Evolutionary conservation across 1,140 invertebrate genomes (phyloP).

Genomic region (Vollenhovia emeryi): DNA sequence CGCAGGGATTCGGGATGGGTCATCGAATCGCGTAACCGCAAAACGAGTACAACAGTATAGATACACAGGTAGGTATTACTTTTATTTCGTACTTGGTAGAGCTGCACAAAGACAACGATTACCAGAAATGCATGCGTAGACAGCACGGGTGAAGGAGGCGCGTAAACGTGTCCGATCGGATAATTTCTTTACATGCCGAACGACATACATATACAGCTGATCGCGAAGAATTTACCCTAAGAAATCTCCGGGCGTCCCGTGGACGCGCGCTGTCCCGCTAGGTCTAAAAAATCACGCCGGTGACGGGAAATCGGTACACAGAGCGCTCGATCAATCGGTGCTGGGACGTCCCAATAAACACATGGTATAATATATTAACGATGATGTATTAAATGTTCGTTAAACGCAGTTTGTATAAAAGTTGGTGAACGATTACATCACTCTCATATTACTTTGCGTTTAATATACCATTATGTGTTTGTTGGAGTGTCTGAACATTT

Average conservation of each 20-base stretch:
- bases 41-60: slow-evolving; percentile 43
- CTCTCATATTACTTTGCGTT: no score
- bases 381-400: no score
- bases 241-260: background rate
- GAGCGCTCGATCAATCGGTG: slow-evolving; percentile 1
- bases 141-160: slow-evolving; percentile 54
- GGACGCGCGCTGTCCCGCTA: background rate
- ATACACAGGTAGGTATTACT: slow-evolving; percentile 73
- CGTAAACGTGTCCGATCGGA: slow-evolving; percentile 30
- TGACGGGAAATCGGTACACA: background rate
- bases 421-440: no score
- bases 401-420: no score
- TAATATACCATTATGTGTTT: no score
- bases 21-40: background rate
- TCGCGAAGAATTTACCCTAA: slow-evolving; percentile 10
- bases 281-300: background rate
- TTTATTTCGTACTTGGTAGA: slow-evolving; percentile 72
- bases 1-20: background rate
- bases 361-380: no score
- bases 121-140: slow-evolving; percentile 66
- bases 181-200: slow-evolving; percentile 24
- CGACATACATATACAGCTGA: background rate
- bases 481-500: background rate
- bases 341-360: no score
- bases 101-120: slow-evolving; percentile 71